phyloP scores from a whole-genome alignment of 2,888 invertebrate genomes.

The Dynastes maya region DNA sequence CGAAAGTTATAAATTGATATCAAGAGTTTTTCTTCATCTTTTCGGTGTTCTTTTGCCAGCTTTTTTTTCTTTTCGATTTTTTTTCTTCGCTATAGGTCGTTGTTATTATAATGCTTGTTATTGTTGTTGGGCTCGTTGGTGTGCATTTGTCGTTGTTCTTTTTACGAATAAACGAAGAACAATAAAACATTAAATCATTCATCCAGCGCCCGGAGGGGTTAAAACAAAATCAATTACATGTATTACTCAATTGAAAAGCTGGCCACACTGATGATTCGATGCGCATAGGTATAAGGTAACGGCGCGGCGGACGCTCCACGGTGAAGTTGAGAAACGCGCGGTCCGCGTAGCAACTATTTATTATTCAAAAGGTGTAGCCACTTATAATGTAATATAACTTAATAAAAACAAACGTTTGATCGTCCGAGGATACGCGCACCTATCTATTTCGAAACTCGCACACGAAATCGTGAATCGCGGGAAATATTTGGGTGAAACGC shows the following conservation, averaged over 20 bases:
- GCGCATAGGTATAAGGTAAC: slow-evolving; percentile 1
- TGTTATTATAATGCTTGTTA: slow-evolving; percentile 38
- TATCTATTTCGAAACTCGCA: slow-evolving; percentile 33
- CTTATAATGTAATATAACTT: slow-evolving; percentile 48
- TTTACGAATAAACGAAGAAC: slow-evolving; percentile 50
- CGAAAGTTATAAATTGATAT: slow-evolving; percentile 21
- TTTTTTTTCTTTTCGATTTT: not conserved
- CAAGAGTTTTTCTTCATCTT: slow-evolving; percentile 12
- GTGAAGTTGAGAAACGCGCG: slow-evolving; percentile 33
- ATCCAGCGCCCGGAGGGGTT: slow-evolving; percentile 54
- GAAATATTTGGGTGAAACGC: not conserved
- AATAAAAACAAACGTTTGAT: slow-evolving; percentile 42
- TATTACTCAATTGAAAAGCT: slow-evolving; percentile 56
- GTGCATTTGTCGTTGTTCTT: slow-evolving; percentile 28
- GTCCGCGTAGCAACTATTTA: slow-evolving; percentile 44
- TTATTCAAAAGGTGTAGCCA: slow-evolving; percentile 49
- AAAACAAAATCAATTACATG: slow-evolving; percentile 57
- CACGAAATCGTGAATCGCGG: not conserved
- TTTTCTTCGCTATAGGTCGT: not conserved
- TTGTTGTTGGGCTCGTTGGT: slow-evolving; percentile 31
- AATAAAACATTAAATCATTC: slow-evolving; percentile 57
- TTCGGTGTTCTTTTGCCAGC: slow-evolving; percentile 26
- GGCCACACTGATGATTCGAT: slow-evolving; percentile 28
- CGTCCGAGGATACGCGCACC: slow-evolving; percentile 32
- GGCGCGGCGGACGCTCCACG: not conserved